Evolutionary conservation across 2,113 vertebrate genomes (phyloP).

Genomic region (Plecturocebus donacophilus): DNA sequence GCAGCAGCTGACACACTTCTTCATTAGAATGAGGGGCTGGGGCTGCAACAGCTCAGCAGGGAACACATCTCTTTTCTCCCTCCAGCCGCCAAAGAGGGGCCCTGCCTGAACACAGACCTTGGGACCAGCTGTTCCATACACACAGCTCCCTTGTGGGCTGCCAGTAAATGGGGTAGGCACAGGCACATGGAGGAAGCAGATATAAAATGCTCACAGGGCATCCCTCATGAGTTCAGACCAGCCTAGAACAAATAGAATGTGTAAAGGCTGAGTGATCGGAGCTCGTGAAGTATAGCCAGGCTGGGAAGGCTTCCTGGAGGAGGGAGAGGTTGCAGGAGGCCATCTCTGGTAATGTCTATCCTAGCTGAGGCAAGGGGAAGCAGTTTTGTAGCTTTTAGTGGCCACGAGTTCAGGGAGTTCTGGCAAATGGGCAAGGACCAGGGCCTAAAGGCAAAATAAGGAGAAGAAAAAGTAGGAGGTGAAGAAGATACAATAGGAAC

Average conservation of each 20-base stretch:
- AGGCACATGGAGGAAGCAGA: conserved; percentile 3
- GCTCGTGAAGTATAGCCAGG: neutral
- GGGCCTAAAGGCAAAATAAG: neutral
- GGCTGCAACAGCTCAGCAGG: neutral
- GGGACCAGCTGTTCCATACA: conserved; percentile 67
- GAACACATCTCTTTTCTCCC: neutral
- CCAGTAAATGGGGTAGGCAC: conserved; percentile 24
- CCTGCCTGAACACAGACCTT: conserved; percentile 43
- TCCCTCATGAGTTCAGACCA: neutral
- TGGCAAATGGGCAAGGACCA: neutral
- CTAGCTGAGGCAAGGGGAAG: neutral
- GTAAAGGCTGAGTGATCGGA: neutral
- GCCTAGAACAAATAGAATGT: neutral
- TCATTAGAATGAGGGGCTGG: conserved; percentile 10
- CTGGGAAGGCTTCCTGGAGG: conserved; percentile 19
- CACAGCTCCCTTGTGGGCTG: conserved; percentile 23
- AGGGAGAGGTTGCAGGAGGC: neutral
- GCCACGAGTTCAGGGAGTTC: neutral
- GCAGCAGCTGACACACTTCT: conserved; percentile 70
- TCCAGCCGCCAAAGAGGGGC: conserved; percentile 11
- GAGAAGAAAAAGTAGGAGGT: neutral
- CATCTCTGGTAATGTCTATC: neutral
- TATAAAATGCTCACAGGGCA: neutral
- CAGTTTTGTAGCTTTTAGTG: neutral
- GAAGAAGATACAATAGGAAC: neutral